A percentile compares a stretch with the other conserved stretches of the same genome.
Evolutionary conservation across 2,113 vertebrate genomes (phyloP).

Genomic region (Heliornis fulica): DNA sequence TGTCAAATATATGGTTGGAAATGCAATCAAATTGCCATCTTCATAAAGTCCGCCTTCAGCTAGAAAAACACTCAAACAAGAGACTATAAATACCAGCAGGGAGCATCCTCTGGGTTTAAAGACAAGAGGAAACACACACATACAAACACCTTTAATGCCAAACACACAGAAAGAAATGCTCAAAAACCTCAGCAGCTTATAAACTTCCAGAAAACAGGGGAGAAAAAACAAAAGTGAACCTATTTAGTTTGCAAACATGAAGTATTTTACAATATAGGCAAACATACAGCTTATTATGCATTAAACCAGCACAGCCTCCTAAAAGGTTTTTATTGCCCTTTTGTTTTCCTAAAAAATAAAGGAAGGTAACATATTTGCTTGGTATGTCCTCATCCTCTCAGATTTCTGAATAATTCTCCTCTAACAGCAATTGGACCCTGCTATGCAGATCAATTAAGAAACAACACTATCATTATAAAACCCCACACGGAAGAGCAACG

Average conservation of each 20-base stretch:
- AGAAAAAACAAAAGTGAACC: background rate
- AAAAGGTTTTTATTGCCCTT: background rate
- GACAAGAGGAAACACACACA: background rate
- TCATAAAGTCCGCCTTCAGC: background rate
- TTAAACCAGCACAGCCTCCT: background rate
- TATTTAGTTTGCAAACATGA: background rate
- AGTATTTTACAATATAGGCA: background rate
- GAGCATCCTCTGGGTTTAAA: background rate
- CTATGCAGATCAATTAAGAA: constrained; percentile 36
- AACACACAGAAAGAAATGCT: background rate
- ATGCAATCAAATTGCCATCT: background rate
- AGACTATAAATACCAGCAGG: background rate
- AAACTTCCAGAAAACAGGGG: background rate
- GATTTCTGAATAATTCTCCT: constrained; percentile 43
- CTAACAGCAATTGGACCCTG: background rate
- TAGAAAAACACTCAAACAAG: background rate
- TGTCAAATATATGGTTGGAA: background rate
- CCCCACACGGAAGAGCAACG: constrained; percentile 23
- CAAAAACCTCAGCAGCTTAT: background rate
- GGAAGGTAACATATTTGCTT: background rate
- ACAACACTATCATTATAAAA: constrained; percentile 36
- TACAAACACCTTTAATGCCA: background rate
- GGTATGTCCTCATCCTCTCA: constrained; percentile 32
- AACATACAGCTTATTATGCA: background rate
- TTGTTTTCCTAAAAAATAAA: background rate